Evolutionary conservation across 2,888 invertebrate species (phyloP).

Genomic region (Nysson spinosus): DNA sequence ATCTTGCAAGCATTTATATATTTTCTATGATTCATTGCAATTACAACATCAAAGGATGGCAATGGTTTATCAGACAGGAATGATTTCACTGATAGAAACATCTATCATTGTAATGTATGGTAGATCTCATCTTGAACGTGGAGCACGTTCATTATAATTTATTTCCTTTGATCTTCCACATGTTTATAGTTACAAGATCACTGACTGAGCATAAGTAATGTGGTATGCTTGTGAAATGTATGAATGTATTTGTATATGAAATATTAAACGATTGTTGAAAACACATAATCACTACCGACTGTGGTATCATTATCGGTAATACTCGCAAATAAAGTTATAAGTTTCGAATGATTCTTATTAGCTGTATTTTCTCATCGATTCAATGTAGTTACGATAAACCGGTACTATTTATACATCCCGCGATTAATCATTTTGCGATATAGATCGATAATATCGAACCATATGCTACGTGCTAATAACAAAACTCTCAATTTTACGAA

Average conservation of each 20-base stretch:
- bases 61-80: constrained; percentile 3
- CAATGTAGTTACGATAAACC: too few relatives aligned
- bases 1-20: constrained; percentile 6
- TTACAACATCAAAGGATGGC: constrained; percentile 1
- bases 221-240: constrained; percentile 63
- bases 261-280: constrained; percentile 46
- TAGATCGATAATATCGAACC: too few relatives aligned
- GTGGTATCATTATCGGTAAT: background rate
- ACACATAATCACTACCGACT: constrained; percentile 10
- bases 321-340: background rate
- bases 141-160: constrained; percentile 14
- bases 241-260: constrained; percentile 70
- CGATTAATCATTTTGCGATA: too few relatives aligned
- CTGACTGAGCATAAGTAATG: constrained; percentile 52
- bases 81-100: constrained; percentile 11
- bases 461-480: too few relatives aligned
- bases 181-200: constrained; percentile 28
- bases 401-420: too few relatives aligned
- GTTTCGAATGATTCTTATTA: too few relatives aligned
- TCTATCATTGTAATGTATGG: constrained; percentile 3
- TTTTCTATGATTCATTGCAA: constrained; percentile 11
- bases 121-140: background rate
- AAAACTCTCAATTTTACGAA: too few relatives aligned
- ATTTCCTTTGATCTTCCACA: constrained; percentile 65
- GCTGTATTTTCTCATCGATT: too few relatives aligned